A percentile compares a stretch with the other conserved stretches of the same genome.
Evolutionary conservation across 30 jellyfish, hydroid and myxozoan genomes (phyloP).

Genomic region (Chrysaora quinquecirrha): DNA sequence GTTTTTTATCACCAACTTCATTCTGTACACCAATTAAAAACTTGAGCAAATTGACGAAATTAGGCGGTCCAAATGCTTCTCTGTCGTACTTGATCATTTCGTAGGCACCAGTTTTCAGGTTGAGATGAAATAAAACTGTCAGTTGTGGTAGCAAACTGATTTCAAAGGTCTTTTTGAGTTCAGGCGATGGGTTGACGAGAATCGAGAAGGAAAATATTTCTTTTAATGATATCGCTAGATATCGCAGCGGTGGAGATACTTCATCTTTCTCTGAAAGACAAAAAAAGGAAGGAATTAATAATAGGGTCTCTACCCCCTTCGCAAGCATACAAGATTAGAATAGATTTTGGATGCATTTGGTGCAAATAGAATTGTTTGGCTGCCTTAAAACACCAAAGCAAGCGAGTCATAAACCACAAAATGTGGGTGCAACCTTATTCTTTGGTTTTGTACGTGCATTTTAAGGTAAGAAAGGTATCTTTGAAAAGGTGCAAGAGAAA

Average conservation of each 20-base stretch:
- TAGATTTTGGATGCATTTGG: no score
- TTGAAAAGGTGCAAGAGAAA: no score
- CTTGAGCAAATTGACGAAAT: conserved; percentile 27
- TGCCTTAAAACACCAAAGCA: no score
- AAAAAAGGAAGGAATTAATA: no score
- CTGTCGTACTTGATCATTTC: conserved; percentile 68
- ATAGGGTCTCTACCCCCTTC: no score
- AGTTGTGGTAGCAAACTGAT: conserved; percentile 49
- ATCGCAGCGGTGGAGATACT: conserved; percentile 58
- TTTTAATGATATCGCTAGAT: conserved; percentile 41
- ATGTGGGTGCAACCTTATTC: no score
- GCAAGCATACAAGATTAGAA: no score
- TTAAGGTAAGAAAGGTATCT: no score
- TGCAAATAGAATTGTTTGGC: no score
- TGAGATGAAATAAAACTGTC: conserved; percentile 38
- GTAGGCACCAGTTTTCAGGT: conserved; percentile 64
- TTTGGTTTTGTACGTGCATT: no score
- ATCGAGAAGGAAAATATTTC: conserved; percentile 55
- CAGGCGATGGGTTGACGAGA: conserved; percentile 58
- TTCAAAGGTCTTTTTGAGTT: conserved; percentile 38
- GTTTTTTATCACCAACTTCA: conserved; percentile 73
- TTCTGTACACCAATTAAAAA: conserved; percentile 51
- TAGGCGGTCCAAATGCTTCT: conserved; percentile 49
- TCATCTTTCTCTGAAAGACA: conserved; percentile 44
- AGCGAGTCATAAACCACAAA: no score